Conservation (phyloP, 1,140 invertebrate species). For the Hypothenemus hampei region DNA sequence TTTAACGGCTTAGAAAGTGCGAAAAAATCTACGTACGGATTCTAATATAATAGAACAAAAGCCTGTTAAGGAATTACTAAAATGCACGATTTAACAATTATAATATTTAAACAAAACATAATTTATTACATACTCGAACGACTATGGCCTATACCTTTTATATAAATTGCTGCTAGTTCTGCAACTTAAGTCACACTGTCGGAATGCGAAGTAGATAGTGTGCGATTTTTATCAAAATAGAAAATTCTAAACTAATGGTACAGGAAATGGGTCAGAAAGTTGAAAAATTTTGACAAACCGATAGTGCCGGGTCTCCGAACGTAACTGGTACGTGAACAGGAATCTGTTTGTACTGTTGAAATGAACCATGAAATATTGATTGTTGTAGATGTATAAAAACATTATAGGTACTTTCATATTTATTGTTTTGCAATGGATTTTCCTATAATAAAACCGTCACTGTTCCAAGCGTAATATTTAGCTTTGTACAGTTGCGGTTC, state of each 20-base stretch:
- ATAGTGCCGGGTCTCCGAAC: neutral
- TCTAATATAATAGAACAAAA: constrained; percentile 3
- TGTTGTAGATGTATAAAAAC: neutral
- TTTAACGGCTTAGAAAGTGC: too few relatives aligned
- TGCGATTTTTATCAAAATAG: constrained; percentile 2
- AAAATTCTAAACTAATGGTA: constrained; percentile 13
- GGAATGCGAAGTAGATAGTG: constrained; percentile 15
- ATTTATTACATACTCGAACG: constrained; percentile 18
- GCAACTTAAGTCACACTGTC: constrained; percentile 13
- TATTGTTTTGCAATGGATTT: too few relatives aligned
- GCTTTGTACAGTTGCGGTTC: too few relatives aligned
- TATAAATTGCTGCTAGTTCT: constrained; percentile 19
- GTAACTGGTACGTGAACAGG: constrained; percentile 1
- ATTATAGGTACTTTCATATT: neutral
- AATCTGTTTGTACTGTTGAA: neutral
- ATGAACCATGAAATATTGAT: constrained; percentile 4
- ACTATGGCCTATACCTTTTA: too few relatives aligned
- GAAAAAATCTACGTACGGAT: neutral
- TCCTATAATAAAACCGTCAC: too few relatives aligned
- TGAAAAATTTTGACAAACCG: constrained; percentile 2
- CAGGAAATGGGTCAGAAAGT: constrained; percentile 15
- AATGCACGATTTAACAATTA: constrained; percentile 22
- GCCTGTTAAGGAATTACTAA: constrained; percentile 6
- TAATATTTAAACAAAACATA: constrained; percentile 17
- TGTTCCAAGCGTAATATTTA: too few relatives aligned